Conservation (phyloP, 2,113 vertebrate genomes). For the Chinchilla lanigera region DNA sequence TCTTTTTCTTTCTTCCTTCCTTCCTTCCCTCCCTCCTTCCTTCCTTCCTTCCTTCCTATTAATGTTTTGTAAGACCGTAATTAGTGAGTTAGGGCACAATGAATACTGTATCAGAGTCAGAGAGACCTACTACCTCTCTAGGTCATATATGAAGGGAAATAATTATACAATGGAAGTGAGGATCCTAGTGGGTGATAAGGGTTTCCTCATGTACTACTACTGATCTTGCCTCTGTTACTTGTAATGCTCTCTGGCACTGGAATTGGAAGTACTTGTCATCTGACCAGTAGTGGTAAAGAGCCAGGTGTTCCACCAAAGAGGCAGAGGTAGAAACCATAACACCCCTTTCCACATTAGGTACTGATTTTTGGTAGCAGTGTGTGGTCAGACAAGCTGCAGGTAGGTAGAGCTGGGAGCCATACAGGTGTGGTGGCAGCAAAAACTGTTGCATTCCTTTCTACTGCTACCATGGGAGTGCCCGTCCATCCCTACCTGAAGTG, state of each 20-base stretch:
- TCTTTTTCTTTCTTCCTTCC: too few species aligned
- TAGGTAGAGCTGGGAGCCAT: too few species aligned
- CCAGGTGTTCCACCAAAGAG: neutral
- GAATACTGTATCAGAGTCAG: neutral
- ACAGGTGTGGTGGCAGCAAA: too few species aligned
- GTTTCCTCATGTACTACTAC: neutral
- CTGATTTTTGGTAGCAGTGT: neutral
- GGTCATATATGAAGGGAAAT: neutral
- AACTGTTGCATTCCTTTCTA: neutral
- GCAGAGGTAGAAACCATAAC: neutral
- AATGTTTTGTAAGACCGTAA: too few species aligned
- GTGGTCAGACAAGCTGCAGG: neutral
- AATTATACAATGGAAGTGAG: neutral
- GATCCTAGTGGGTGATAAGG: too few species aligned
- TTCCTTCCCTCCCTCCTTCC: too few species aligned
- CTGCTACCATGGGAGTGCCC: neutral
- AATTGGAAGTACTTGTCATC: neutral
- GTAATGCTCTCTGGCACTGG: neutral
- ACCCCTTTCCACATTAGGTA: neutral
- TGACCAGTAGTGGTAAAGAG: neutral
- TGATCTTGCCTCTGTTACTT: neutral
- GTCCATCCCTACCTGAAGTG: neutral
- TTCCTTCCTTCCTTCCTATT: too few species aligned
- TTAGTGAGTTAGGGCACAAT: neutral
- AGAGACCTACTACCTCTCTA: too few species aligned